Evolutionary conservation across 2,888 invertebrate species (phyloP).

Genomic region (Hecatera dysodea): DNA sequence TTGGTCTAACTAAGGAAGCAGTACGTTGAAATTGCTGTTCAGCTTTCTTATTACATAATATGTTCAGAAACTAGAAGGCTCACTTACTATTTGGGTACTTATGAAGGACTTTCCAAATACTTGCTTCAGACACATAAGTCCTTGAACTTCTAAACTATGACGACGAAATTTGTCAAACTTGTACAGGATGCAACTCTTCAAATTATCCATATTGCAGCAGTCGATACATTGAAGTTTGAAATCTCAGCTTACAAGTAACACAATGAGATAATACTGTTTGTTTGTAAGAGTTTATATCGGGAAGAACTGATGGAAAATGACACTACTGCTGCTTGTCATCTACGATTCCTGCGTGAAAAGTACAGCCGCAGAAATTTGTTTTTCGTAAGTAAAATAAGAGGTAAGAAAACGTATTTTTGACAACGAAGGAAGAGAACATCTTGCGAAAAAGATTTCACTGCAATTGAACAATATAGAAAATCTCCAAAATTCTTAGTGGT

Average conservation of each 20-base stretch:
- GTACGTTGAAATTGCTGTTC: too few relatives aligned
- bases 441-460: background rate
- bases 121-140: background rate
- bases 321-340: too few relatives aligned
- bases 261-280: too few relatives aligned
- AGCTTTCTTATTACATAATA: too few relatives aligned
- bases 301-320: too few relatives aligned
- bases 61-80: background rate
- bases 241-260: slow-evolving; percentile 7
- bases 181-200: background rate
- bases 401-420: background rate
- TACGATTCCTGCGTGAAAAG: too few relatives aligned
- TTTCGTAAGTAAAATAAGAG: background rate
- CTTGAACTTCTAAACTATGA: background rate
- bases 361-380: too few relatives aligned
- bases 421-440: background rate
- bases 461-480: background rate
- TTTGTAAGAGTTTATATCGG: too few relatives aligned
- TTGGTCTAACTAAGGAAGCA: background rate
- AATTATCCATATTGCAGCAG: slow-evolving; percentile 4
- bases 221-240: slow-evolving; percentile 1
- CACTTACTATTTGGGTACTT: too few relatives aligned
- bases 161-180: slow-evolving; percentile 36
- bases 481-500: background rate
- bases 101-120: slow-evolving; percentile 14